Evolutionary conservation across 1,140 invertebrate genomes (phyloP), one percentile per base, ranked within the genome.

Genomic region (Drosophila santomea): DNA sequence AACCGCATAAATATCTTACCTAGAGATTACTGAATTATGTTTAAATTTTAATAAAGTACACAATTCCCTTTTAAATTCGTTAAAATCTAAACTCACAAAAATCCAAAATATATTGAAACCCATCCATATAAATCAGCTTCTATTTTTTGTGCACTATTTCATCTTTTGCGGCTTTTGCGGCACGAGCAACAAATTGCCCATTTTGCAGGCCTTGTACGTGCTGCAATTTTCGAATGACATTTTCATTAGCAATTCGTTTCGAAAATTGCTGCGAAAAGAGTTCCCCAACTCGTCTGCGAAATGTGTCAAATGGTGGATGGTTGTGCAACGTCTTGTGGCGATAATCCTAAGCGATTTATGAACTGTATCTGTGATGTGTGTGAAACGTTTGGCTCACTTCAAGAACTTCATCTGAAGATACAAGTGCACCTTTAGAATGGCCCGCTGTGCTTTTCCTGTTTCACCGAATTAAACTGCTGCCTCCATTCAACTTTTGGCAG

Each of bases 181-280:
- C 74, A 82, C 83, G 72, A 76, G 83, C 79, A 88, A 86, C 83
- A 88, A 88, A 88, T 88, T 88, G 83, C 82, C 83, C 83, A 88
- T 88, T 88, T 88, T 88, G 79, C 69, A 72, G 59, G 52, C 73
- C 61, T 43, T 50, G 84, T 88, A 88, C 83, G 83, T 88, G 83
- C 79, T 57, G 83, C 79, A 88, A 88, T 88, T 88, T 76, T 74
- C 84, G 76, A 88, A 88, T 89, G 83, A 88, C 83, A 88, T 88
- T 88, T 88, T 89, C 83, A 88, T 88, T 88, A 89, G 83, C 83
- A 89, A 88, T 88, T 88, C 84, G 79, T 88, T 88, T 77, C 67
- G 76, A 89, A 88, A 88, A 88, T 88, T 88, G 83, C 83, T 60
- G 62, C 59, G 23, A 51, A 35, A 39, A 14, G 23, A 54, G 66